phyloP scores from a whole-genome alignment of 2,797 vertebrate species.

The Poecile montanus region DNA sequence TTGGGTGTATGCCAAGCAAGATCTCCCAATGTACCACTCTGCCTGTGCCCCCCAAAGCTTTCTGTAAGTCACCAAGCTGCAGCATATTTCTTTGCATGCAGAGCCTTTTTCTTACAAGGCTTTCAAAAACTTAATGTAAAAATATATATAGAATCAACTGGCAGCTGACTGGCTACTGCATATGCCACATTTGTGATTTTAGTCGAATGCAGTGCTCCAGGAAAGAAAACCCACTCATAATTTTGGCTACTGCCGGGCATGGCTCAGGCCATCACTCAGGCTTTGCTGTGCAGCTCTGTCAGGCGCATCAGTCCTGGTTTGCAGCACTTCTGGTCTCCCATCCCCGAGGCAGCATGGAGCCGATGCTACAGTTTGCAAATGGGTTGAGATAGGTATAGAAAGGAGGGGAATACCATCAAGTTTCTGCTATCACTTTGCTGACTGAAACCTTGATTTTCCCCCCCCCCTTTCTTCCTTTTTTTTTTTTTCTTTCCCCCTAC shows the following conservation, averaged over 20 bases:
- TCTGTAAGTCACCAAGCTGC: slow-evolving; percentile 21
- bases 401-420: neutral
- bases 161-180: slow-evolving; percentile 40
- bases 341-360: neutral
- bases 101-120: slow-evolving; percentile 2
- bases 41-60: neutral
- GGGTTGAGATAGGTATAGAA: neutral
- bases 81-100: neutral
- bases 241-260: slow-evolving; percentile 40
- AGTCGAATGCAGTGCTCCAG: neutral
- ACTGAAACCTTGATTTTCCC: neutral
- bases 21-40: neutral
- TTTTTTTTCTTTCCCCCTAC: rapidly evolving
- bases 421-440: neutral
- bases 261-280: slow-evolving; percentile 20
- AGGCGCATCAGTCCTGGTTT: slow-evolving; percentile 48
- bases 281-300: slow-evolving; percentile 18
- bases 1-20: rapidly evolving
- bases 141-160: slow-evolving; percentile 33
- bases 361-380: rapidly evolving
- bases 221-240: slow-evolving; percentile 10
- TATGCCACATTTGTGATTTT: neutral
- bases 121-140: slow-evolving; percentile 36
- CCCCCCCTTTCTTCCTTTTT: neutral
- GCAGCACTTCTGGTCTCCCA: slow-evolving; percentile 29